These are phyloP conservation scores for Alviniconcha marisindica DNA, from an alignment of 1,140 invertebrate species.

Conservation along the genomic window DNA sequence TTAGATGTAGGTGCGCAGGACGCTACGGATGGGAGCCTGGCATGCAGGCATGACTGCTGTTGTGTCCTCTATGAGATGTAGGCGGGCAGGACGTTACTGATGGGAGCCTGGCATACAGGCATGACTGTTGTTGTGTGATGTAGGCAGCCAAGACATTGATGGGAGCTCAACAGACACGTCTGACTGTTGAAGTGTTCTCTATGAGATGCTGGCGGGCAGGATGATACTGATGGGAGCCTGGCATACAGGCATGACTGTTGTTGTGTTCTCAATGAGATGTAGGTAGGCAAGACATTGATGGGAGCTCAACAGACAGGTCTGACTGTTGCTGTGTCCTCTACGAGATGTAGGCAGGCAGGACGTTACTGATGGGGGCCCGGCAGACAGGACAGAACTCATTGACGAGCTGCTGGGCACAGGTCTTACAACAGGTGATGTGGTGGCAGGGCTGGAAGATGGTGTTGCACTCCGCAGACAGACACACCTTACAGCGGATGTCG, in stretches of 20 bases:
- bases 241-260: too few species aligned
- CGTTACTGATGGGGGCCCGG: conserved; percentile 1
- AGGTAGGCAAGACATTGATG: too few species aligned
- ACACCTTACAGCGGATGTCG: conserved; percentile 48
- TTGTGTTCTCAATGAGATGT: too few species aligned
- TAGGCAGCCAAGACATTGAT: too few species aligned
- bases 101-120: neutral
- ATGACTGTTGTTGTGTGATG: too few species aligned
- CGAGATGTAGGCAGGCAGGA: conserved; percentile 27
- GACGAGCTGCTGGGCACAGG: conserved; percentile 43
- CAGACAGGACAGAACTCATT: conserved; percentile 48
- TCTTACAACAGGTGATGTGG: conserved; percentile 46
- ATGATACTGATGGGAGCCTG: neutral
- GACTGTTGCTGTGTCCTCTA: neutral
- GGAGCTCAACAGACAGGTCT: too few species aligned
- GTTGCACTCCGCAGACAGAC: conserved; percentile 41
- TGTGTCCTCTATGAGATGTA: neutral
- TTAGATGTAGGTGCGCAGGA: too few species aligned
- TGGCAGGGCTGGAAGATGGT: conserved; percentile 47
- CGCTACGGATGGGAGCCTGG: too few species aligned
- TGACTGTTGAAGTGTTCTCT: neutral
- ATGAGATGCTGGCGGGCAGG: neutral
- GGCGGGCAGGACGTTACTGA: neutral
- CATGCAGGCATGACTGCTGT: too few species aligned
- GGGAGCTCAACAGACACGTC: too few species aligned